Base-by-base conservation (phyloP, 2,888 invertebrate genomes). In the Eristalinus aeneus region DNA sequence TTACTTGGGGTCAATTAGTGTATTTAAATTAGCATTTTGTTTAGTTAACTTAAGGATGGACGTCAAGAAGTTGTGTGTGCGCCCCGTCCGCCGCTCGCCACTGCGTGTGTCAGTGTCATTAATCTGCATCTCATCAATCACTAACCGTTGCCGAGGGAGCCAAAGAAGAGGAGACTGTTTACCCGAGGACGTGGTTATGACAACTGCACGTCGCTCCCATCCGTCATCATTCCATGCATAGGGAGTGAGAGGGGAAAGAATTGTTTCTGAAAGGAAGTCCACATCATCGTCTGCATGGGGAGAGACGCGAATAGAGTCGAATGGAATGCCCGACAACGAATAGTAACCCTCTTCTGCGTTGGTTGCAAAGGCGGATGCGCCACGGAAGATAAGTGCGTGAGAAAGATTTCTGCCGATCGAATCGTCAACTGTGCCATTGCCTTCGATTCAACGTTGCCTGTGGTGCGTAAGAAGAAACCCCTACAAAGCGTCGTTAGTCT, bases 71-170 rank as follows among this genome's bases (percentile, higher is more conserved):
- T 58, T 67, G 61, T 53, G 5, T 36, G 22, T n/a, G 65, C 63
- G 68, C 54, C 60, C 69, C 58, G 53, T 54, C 56, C 22, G 39
- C 56, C 27, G 6, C 60, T 12, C n/a, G 12, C 36, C 10, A 2
- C 9, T 56, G 36, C 36, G 53, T 65, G 46, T 77, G 86, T 74
- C 81, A 81, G 81, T 81, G 86, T 74, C 86, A 82, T 86, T 86
- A 86, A 86, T 86, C 86, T 86, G 86, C 86, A 86, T 86, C 86
- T 74, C 86, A 86, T 86, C 86, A 86, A 86, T 86, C 86, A 86
- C 86, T 78, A 68, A 82, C 46, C 56, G 11, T 10, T 56, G 56
- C 11, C n/a, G 39, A 16, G n/a, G 39, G 63, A 67, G 68, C 36
- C 69, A 61, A 12, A 73, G 72, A 64, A 63, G 71, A 60, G 74